Conservation (phyloP, 2,888 invertebrate genomes). For the Phaedon cochleariae region DNA sequence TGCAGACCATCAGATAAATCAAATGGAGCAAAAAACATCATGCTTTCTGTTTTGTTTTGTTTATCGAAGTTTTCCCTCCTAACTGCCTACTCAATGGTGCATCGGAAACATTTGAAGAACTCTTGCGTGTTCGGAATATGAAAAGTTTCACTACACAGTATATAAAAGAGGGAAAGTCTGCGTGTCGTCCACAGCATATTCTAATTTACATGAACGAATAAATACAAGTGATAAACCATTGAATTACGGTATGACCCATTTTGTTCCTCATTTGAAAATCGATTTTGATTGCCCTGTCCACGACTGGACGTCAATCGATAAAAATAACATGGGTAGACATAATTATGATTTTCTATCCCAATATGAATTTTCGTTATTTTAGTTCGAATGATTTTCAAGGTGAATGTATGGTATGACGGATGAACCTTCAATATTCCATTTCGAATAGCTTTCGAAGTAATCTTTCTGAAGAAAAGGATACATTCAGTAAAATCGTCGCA, state of each 20-base stretch:
- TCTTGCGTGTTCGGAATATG: constrained; percentile 18
- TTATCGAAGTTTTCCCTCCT: constrained; percentile 4
- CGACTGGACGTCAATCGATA: background rate
- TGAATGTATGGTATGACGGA: too few relatives aligned
- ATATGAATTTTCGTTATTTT: too few relatives aligned
- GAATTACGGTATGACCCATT: constrained; percentile 15
- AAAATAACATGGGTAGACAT: background rate
- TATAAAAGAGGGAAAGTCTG: constrained; percentile 15
- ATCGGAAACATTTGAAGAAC: constrained; percentile 11
- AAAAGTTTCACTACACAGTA: background rate
- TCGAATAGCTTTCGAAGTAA: too few relatives aligned
- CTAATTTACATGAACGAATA: constrained; percentile 1
- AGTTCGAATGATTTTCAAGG: too few relatives aligned
- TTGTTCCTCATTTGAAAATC: constrained; percentile 14
- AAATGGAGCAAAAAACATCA: constrained; percentile 1
- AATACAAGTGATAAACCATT: constrained; percentile 8
- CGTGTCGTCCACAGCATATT: constrained; percentile 11
- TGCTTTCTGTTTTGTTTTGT: background rate
- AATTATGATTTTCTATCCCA: background rate
- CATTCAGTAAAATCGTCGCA: too few relatives aligned
- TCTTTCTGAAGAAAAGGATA: too few relatives aligned
- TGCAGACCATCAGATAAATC: too few relatives aligned
- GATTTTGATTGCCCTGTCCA: background rate
- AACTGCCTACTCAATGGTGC: constrained; percentile 8
- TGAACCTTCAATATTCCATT: too few relatives aligned